Base-by-base conservation (phyloP, 64 coral and sea anemone species). In the Platygyra sinensis region DNA sequence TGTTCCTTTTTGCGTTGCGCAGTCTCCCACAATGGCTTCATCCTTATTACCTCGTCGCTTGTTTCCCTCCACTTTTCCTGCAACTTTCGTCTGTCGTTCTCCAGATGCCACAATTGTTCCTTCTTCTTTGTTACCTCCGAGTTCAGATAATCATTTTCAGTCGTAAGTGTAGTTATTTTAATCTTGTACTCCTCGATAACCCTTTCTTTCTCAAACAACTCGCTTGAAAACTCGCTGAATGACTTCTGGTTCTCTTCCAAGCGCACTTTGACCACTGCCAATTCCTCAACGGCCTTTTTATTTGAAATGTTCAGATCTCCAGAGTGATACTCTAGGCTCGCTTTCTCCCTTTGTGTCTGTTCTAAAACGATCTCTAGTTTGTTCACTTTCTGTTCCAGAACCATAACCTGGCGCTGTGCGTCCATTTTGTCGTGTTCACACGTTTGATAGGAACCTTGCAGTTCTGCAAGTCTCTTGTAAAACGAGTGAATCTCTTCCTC, bases 351-450 rank as follows among this genome's bases (percentile, higher is more conserved):
- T 50, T 88, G 78, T 19, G 89, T 87, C 76, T 97, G 88, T 61
- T 91, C 91, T 39, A 94, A 89, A 31, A 91, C 60, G 36, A 54
- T 60, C 29, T 87, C 81, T 19, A 97, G 74, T 22, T 94, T 97
- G 10, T 77, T 67, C 22, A 93, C 83, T 62, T 94, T 97, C 73
- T 97, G 95, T 80, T 97, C 95, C 71, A 97, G 42, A 60, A 97
- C 46, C 54, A 91, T 87, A 36, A 94, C 92, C 39, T 97, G 91
- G 18, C 95, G 72, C 49, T 97, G 95, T 19, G 82, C 83, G 62
- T 97, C 95, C 15, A 97, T 63, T 78, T 97, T 97, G 39, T 94
- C 92, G 60, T 97, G 92, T 88, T 97, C 95, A 57, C 95, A 94
- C 29, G 54, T 78, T 32, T 97, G 95, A 82, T 97, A 97, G 17